phyloP scores from a whole-genome alignment of 2,888 invertebrate species.

The Oscheius sp. region DNA sequence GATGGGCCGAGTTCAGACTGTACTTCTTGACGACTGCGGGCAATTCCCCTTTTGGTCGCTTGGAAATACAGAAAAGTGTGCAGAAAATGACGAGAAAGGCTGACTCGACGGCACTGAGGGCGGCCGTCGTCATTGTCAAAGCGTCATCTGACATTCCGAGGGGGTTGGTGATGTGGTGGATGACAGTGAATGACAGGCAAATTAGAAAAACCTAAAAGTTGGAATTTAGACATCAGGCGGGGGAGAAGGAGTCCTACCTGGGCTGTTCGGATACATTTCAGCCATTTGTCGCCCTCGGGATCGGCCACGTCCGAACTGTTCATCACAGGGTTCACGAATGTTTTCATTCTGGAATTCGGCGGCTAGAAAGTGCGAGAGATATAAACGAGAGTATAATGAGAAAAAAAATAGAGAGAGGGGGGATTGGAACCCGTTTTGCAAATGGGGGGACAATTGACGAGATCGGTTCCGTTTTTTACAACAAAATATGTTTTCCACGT shows the following conservation, averaged over 20 bases:
- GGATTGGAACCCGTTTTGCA: too few species aligned
- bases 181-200: constrained; percentile 26
- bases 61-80: constrained; percentile 13
- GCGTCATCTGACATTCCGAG: background rate
- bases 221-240: background rate
- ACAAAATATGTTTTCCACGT: too few species aligned
- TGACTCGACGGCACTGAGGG: constrained; percentile 16
- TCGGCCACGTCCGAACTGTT: background rate
- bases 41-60: background rate
- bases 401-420: background rate
- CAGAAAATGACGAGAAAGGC: constrained; percentile 21
- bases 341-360: constrained; percentile 15
- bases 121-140: constrained; percentile 3
- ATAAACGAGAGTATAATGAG: background rate
- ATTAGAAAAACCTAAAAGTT: constrained; percentile 23
- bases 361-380: background rate
- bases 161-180: constrained; percentile 34
- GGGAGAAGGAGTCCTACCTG: background rate
- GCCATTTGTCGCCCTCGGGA: constrained; percentile 10
- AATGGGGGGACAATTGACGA: too few species aligned
- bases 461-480: too few species aligned
- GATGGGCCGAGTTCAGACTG: background rate
- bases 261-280: constrained; percentile 3
- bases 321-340: constrained; percentile 11
- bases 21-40: background rate